Evolutionary conservation across 2,888 invertebrate species (phyloP), one percentile per base, ranked within the genome.

Genomic region (Conomelus anceps): DNA sequence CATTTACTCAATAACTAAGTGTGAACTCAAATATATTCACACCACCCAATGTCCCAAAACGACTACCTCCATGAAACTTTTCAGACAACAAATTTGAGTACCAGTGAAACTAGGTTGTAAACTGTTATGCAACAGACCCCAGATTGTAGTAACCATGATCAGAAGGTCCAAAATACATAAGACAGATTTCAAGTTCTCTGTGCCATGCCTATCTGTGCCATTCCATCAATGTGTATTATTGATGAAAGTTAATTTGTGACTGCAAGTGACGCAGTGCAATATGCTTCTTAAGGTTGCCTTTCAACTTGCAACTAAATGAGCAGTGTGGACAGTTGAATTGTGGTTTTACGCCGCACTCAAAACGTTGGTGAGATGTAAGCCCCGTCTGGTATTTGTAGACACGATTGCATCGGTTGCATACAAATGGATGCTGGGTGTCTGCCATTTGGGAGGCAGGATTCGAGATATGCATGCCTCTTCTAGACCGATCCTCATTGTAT

Each of bases 271-370:
- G 90, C n/a, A 91, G 89, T 85, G 89, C 88, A 11, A 90, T 90
- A 23, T 92, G 92, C 11, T 90, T 91, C 34, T 90, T 90, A 17
- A 91, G 86, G 29, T 91, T 89, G 17, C 88, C 89, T 89, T 91
- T 91, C 88, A 90, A 90, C 89, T 91, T 91, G 84, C 90, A 90
- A 84, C 85, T 89, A 84, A 90, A 90, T 4, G 89, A 63, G 89
- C 92, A 92, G 17, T 91, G 26, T n/a, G 90, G 63, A 22, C 93
- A 94, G 23, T 91, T 89, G 90, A 93, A 94, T 90, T 92, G 92
- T n/a, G 93, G 93, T 89, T 92, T 90, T 87, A 92, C 92, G 24
- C 93, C 93, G 91, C 93, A 93, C 89, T 93, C 93, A 91, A 93
- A 93, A 88, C 92, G 92, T 90, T 91, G 92, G 91, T 93, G 93